Base-by-base conservation (phyloP, 1,140 invertebrate genomes). In the Anthonomus grandis region DNA sequence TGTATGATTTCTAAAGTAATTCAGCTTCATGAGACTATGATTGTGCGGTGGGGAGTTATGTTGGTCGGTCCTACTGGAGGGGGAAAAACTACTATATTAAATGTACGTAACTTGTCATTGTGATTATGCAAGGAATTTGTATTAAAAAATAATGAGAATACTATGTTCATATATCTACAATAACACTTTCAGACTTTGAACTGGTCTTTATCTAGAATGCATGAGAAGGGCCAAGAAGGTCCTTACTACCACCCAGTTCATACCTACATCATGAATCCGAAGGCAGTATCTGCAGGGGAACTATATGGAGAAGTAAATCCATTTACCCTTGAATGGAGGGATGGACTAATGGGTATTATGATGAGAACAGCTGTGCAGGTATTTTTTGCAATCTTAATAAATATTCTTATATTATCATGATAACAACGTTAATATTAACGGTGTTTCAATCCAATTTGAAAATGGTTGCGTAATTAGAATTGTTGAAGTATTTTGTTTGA, bases 31-130 rank as follows among this genome's bases (percentile, higher is more conserved):
- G 92, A 95, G 73, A 95, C 91, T 37, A 91, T 96, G 88, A 85
- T 88, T 64, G 91, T 95, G 1, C 79, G 93, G 24, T 93, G 94
- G 80, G 93, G 93, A 17, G 91, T 95, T 15, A 95, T 96, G 91
- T 78, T 95, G 21, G 91, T 95, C 8, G 93, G 94, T 4, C 87
- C 90, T 2, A 91, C 93, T 0, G 89, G 89, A 36, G 85, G 89
- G 1, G 89, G 89, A 3, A 93, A 93, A 73, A 85, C 86, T 0
- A 81, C 84, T 6, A 82, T 89, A 5, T 73, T 87, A 15, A 76
- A 81, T 53, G 84, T 85, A 66, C 74, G 70, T 65, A 36, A 15
- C 12, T 50, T 46, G 10, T n/a, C n/a, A n/a, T n/a, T n/a, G n/a
- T n/a, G n/a, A n/a, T n/a, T n/a, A n/a, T n/a, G n/a, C n/a, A n/a